phyloP scores from a whole-genome alignment of 2,797 vertebrate species.

The Intellagama lesueurii region DNA sequence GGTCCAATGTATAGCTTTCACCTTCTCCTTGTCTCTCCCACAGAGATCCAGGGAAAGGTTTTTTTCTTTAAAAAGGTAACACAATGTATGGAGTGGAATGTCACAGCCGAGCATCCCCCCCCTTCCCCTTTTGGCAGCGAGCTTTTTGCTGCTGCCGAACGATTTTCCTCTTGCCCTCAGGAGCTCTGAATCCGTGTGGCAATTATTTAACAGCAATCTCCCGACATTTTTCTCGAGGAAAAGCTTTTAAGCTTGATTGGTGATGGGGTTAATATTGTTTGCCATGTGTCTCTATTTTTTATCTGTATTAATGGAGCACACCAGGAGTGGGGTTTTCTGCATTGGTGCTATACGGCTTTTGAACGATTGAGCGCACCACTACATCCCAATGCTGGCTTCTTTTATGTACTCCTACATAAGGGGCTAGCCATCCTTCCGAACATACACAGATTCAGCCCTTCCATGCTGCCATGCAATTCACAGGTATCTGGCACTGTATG shows the following conservation, averaged over 20 bases:
- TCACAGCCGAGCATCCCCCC: not conserved
- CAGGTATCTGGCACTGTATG: not conserved
- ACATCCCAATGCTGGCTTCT: not conserved
- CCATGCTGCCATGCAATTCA: not conserved
- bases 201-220: conserved; percentile 57
- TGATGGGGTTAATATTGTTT: conserved; percentile 73
- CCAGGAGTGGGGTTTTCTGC: conserved; percentile 33
- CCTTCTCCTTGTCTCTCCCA: not conserved
- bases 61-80: not conserved
- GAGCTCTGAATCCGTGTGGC: conserved; percentile 32
- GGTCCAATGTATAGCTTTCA: not conserved
- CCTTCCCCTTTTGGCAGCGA: not conserved
- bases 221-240: conserved; percentile 59
- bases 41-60: not conserved
- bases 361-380: not conserved
- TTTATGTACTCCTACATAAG: conserved; percentile 13
- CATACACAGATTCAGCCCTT: not conserved
- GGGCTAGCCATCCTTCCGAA: not conserved
- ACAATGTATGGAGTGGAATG: not conserved
- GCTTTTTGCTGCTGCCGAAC: conserved; percentile 1
- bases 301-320: conserved; percentile 64
- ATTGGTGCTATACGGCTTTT: conserved; percentile 1
- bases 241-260: conserved; percentile 71
- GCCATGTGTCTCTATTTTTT: conserved; percentile 67
- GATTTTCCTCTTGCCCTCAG: conserved; percentile 6